These are phyloP conservation scores for Muscidifurax raptorellus DNA, from an alignment of 1,140 invertebrate genomes.

Conservation along the genomic window DNA sequence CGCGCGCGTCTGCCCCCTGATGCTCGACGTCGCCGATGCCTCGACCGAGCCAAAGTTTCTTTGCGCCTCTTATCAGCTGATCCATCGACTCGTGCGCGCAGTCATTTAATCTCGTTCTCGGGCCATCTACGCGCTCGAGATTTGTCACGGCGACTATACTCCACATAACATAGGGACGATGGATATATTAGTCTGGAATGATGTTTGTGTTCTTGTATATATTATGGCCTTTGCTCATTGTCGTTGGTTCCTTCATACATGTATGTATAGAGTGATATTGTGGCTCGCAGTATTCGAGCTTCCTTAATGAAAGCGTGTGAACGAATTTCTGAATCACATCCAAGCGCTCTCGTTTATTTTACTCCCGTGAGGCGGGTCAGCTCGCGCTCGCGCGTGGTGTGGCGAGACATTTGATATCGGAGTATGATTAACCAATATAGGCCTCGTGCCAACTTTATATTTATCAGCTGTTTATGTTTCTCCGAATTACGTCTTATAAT, in stretches of 20 bases:
- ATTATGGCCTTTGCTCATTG: too few species aligned
- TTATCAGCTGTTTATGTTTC: conserved; percentile 13
- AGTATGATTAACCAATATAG: conserved; percentile 22
- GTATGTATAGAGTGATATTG: too few species aligned
- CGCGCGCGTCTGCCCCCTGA: not conserved
- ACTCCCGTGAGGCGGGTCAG: not conserved
- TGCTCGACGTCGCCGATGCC: too few species aligned
- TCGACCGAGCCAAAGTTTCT: not conserved
- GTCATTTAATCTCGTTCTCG: not conserved
- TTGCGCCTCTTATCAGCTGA: not conserved
- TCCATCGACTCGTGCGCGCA: not conserved
- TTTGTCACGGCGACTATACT: not conserved
- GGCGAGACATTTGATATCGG: conserved; percentile 23
- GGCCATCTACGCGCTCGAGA: not conserved
- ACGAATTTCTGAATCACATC: not conserved
- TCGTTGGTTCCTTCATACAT: too few species aligned
- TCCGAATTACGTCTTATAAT: not conserved
- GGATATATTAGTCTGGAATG: too few species aligned
- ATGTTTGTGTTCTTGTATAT: too few species aligned
- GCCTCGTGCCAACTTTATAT: conserved; percentile 44
- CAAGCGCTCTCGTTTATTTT: not conserved
- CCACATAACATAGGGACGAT: too few species aligned
- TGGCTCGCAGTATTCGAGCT: not conserved
- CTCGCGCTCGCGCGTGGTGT: not conserved
- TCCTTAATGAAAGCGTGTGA: conserved; percentile 17